These are phyloP conservation scores for Limnothrissa miodon DNA, from an alignment of 2,113 vertebrate genomes.

Conservation along the genomic window DNA sequence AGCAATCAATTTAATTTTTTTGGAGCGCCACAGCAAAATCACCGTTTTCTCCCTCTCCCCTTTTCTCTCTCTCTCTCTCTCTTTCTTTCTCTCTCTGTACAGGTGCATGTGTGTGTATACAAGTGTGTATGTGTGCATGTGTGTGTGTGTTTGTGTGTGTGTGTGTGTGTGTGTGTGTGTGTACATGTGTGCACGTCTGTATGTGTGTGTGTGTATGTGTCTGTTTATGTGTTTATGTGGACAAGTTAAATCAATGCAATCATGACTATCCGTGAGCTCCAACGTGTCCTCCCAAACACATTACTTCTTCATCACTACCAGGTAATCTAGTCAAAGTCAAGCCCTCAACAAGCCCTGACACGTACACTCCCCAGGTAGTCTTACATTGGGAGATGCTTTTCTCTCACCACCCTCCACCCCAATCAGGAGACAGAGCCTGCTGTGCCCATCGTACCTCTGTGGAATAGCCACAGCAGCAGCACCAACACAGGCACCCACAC, in stretches of 20 bases:
- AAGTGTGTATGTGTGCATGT: background rate
- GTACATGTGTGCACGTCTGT: background rate
- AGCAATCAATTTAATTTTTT: constrained; percentile 36
- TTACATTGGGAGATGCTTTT: background rate
- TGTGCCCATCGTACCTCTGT: background rate
- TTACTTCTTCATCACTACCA: background rate
- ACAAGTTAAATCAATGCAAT: background rate
- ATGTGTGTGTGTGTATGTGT: background rate
- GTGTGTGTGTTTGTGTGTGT: constrained; percentile 12
- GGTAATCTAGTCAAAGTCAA: background rate
- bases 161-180: constrained; percentile 1
- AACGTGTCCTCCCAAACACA: background rate
- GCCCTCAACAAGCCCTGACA: background rate
- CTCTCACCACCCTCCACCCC: background rate
- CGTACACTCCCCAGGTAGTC: background rate
- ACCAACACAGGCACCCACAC: constrained; percentile 5
- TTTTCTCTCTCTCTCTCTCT: constrained; percentile 16
- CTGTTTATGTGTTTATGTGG: background rate
- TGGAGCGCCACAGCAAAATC: background rate
- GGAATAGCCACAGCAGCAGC: constrained; percentile 16
- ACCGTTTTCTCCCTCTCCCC: constrained; percentile 6
- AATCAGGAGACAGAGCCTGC: background rate
- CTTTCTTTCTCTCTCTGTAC: background rate
- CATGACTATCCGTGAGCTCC: background rate
- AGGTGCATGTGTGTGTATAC: background rate